Evolutionary conservation across 2,797 vertebrate genomes (phyloP), one percentile per base, ranked within the genome.

Genomic region (Pseudochromis fuscus): DNA sequence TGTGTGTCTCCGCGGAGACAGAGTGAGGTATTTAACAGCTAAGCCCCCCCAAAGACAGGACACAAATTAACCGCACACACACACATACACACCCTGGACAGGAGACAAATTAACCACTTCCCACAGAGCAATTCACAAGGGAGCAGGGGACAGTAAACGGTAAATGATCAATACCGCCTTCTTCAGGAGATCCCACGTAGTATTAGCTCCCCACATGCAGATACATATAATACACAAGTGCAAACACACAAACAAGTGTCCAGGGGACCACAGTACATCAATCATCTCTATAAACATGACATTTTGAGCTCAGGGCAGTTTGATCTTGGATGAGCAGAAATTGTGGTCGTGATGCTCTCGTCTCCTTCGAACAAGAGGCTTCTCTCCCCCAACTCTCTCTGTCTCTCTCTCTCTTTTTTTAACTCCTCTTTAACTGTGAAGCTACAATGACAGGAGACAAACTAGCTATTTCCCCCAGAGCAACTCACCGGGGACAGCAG

Each of bases 361-460:
- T 69, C 51, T 51, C 21, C 8, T 12, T 58, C 45, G 56, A 67
- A 86, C 71, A 75, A 74, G 74, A 27, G 70, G 35, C 58, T 44
- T 48, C 46, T 53, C 21, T 23, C 38, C 63, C 10, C 56, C 19
- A 12, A 7, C 46, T 15, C 44, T 27, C 33, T 18, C 3, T 11
- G 27, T 15, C 7, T 40, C n/a, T 35, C 18, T 21, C 42, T 37
- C n/a, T 5, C 2, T 21, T 37, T 58, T 62, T 62, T 73, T 31
- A 23, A 75, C 70, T 72, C 75, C 81, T 82, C 79, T 90, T 90
- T 84, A 87, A 82, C 87, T 81, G 61, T 83, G 87, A 87, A 89
- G 88, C 87, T 82, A 89, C 86, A 83, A 77, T 92, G 91, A 93
- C 91, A 93, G 91, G 86, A 93, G 91, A 94, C 90, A 94, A 94